A percentile compares a stretch with the other conserved stretches of the same genome.
phyloP scores from a whole-genome alignment of 2,797 vertebrate species.

The Typhlichthys subterraneus region DNA sequence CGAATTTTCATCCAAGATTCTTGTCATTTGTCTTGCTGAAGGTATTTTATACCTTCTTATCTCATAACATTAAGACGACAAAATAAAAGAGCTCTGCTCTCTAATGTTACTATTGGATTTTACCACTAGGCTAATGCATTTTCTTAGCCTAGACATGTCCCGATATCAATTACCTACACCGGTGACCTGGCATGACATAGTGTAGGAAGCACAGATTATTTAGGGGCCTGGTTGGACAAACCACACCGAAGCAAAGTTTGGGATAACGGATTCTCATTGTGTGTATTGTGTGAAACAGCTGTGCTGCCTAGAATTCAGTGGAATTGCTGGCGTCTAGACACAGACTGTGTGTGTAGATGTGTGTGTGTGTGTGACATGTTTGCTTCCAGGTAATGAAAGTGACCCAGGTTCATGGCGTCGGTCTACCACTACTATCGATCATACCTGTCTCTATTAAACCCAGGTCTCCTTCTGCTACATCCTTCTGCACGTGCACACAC shows the following conservation, averaged over 20 bases:
- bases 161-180: background rate
- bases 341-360: background rate
- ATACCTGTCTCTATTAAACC: background rate
- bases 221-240: background rate
- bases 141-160: background rate
- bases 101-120: background rate
- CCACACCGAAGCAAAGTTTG: conserved; percentile 1
- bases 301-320: too few species aligned
- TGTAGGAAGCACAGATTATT: background rate
- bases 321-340: conserved; percentile 2
- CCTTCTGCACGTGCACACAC: background rate
- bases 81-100: background rate
- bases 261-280: conserved; percentile 1
- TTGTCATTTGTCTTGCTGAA: too few species aligned
- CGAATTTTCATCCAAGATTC: background rate
- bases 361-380: background rate
- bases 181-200: background rate
- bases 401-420: conserved; percentile 30
- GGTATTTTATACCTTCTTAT: too few species aligned
- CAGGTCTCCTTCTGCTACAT: conserved; percentile 17
- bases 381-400: conserved; percentile 33
- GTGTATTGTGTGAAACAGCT: background rate
- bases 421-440: conserved; percentile 41
- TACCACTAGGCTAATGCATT: background rate
- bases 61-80: too few species aligned